These are phyloP conservation scores for Psittacula cyanocephala DNA, from an alignment of 2,113 vertebrate species.

Conservation along the genomic window DNA sequence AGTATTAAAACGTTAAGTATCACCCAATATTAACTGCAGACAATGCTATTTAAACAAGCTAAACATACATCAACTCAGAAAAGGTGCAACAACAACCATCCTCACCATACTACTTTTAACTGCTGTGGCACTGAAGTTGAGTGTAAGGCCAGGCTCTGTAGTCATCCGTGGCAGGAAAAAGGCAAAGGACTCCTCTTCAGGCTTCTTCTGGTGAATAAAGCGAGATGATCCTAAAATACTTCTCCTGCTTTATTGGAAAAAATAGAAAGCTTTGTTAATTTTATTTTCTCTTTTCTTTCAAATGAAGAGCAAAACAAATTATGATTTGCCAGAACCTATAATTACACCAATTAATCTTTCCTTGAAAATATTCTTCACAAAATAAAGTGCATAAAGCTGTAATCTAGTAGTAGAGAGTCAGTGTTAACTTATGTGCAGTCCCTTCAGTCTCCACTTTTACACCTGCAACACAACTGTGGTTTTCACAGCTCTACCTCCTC, in stretches of 20 bases:
- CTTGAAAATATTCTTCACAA: neutral
- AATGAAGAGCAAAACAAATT: neutral
- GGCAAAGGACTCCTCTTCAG: constrained; percentile 65
- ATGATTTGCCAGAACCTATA: neutral
- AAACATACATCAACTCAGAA: neutral
- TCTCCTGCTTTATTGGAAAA: constrained; percentile 59
- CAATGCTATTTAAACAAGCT: neutral
- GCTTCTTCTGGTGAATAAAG: constrained; percentile 56
- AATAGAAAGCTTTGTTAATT: neutral
- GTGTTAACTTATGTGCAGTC: neutral
- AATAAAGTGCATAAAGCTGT: neutral
- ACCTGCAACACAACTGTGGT: neutral
- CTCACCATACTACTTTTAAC: constrained; percentile 88
- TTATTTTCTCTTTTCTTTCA: neutral
- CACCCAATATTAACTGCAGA: neutral
- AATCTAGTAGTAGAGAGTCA: neutral
- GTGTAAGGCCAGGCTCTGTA: constrained; percentile 71
- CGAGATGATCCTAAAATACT: constrained; percentile 47
- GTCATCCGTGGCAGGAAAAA: constrained; percentile 82
- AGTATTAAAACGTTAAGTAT: neutral
- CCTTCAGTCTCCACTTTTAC: neutral
- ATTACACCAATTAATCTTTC: neutral
- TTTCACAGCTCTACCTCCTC: neutral
- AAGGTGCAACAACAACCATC: neutral
- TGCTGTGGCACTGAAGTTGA: constrained; percentile 90